Evolutionary conservation across 2,113 vertebrate species (phyloP), one percentile per base, ranked within the genome.

Genomic region (Rhinolophus ferrumequinum): DNA sequence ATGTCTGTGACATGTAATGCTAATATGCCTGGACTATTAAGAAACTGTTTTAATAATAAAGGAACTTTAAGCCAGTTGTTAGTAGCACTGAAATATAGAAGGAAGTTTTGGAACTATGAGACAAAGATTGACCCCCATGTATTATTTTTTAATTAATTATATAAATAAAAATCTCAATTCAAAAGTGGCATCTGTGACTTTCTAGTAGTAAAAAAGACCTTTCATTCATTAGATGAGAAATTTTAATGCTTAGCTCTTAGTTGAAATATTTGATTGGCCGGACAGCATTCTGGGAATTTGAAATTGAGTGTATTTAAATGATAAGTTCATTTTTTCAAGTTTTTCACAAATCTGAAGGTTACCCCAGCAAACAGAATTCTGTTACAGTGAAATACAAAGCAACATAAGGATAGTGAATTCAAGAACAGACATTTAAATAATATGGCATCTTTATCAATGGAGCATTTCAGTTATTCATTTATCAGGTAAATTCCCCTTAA

Each of bases 381-480:
- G 35, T 83, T 62, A 94, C 24, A 41, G 4, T 30, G 10, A 96
- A 95, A 90, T 79, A 5, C 21, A 54, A 60, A 47, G 22, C n/a
- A 52, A 13, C 28, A 58, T 62, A 77, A 90, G 60, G 69, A 80
- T 16, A 50, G 56, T 62, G 60, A 54, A 72, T 89, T 98, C 97
- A 64, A 44, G 83, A 93, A 88, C 50, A 64, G 85, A 79, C 44
- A 79, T 97, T 93, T 96, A 90, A 94, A 85, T 62, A 84, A 69
- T 13, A 24, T 35, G 84, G 12, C 41, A 75, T 70, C 70, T 82
- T 75, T 47, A 91, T 83, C 0, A 0, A 54, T 95, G 94, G 93
- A 62, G 4, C 13, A 96, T 89, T 97, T 77, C 80, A 82, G 38
- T 64, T 77, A 91, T 90, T 90, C 6, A 73, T 22, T 83, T 35